Base-by-base conservation (phyloP, 2,797 vertebrate genomes). In the Acanthornis magna region DNA sequence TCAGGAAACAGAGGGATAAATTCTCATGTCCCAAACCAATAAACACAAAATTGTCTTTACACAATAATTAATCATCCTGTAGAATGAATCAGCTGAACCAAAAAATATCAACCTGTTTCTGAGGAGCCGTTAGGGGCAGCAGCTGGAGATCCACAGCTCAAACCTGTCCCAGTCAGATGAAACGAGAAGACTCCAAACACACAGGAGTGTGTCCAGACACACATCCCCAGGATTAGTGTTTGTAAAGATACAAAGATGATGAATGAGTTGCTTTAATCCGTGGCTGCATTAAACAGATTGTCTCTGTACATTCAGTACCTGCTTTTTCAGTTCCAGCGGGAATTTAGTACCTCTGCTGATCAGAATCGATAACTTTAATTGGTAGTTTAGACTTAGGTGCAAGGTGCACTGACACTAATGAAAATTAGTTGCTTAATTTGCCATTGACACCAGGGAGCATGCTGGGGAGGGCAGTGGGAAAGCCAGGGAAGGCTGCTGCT, bases 381-480 rank as follows among this genome's bases (percentile, higher is more conserved):
- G 76, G 62, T 85, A 65, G 68, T 83, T 92, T 42, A 43, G 73
- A 85, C 77, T 38, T 62, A 72, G 88, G 83, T 30, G 53, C 55
- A 27, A 88, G 77, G 55, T 34, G 26, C 77, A 19, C n/a, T 78
- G 88, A 78, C 91, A 54, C 51, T 92, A 73, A 88, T 88, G 88
- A 86, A 93, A 95, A 92, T 67, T n/a, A 76, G 85, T 75, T 63
- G 73, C 73, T 93, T 79, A 65, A 86, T 90, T 96, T 5, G 4
- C 85, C 2, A 3, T 48, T 61, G 54, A 34, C 3, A 2, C 40
- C n/a, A 30, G 40, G 48, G 21, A 91, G 10, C 2, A 0, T 15
- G 51, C 42, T 48, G 74, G 43, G 77, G 47, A 73, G 34, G 53
- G 57, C 2, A 0, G 40, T 7, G 77, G 67, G 80, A 63, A 57